These are phyloP conservation scores for Eulithis testata DNA, from an alignment of 2,888 invertebrate genomes.

Conservation along the genomic window DNA sequence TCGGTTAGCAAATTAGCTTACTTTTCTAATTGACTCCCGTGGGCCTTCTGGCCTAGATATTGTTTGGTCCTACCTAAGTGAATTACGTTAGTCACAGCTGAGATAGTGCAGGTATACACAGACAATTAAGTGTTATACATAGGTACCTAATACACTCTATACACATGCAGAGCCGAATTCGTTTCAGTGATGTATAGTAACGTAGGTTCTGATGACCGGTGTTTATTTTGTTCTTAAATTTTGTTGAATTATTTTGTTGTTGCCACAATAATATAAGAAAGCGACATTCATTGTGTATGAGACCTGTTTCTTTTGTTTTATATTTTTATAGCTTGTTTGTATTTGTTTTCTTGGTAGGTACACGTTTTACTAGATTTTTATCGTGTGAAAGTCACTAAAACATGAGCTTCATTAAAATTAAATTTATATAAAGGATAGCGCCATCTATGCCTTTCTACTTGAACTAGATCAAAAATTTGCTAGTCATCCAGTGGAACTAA, in stretches of 20 bases:
- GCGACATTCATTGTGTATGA: no score
- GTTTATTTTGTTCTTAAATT: not conserved
- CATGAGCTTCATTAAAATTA: no score
- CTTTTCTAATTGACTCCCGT: slow-evolving; percentile 38
- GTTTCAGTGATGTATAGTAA: not conserved
- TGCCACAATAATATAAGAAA: no score
- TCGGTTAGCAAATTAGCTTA: slow-evolving; percentile 26
- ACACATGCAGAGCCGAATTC: no score
- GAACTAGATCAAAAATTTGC: slow-evolving; percentile 8
- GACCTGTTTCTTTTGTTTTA: no score
- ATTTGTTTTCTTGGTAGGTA: no score
- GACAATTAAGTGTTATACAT: no score
- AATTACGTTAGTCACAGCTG: slow-evolving; percentile 40
- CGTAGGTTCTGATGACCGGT: not conserved
- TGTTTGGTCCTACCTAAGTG: slow-evolving; percentile 42
- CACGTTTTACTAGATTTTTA: no score
- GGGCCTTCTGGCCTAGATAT: slow-evolving; percentile 36
- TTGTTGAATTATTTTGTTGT: not conserved
- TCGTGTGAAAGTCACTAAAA: no score
- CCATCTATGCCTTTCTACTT: slow-evolving; percentile 39
- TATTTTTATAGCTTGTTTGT: no score
- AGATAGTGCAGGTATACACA: not conserved
- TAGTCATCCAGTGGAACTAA: slow-evolving; percentile 18
- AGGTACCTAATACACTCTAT: no score
- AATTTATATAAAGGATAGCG: slow-evolving; percentile 15